Evolutionary conservation across 2,888 invertebrate genomes (phyloP).

Genomic region (Entomobrya proxima): DNA sequence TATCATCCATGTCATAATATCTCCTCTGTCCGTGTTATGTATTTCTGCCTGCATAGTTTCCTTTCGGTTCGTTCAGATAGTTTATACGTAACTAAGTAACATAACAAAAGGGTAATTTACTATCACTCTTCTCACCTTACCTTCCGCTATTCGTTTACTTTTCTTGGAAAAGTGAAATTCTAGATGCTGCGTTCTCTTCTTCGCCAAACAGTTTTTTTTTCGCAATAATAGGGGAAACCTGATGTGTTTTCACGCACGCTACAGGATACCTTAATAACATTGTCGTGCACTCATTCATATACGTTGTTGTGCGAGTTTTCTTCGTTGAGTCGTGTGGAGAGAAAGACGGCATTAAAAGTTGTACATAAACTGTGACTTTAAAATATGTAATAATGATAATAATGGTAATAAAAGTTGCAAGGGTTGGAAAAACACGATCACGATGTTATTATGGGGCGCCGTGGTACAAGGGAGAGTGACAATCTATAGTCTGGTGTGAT

Average conservation of each 20-base stretch:
- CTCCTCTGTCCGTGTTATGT: neutral
- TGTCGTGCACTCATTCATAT: neutral
- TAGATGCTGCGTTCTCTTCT: neutral
- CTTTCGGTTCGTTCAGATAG: too few species aligned
- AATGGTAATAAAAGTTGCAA: neutral
- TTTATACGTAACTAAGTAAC: neutral
- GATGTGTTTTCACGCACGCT: neutral
- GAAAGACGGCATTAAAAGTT: neutral
- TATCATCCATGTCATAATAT: neutral
- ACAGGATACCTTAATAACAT: conserved; percentile 4
- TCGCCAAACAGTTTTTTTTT: neutral
- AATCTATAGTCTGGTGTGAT: neutral
- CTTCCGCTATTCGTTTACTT: conserved; percentile 1
- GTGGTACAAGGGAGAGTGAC: neutral
- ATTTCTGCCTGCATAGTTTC: too few species aligned
- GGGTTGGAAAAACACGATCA: neutral
- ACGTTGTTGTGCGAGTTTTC: neutral
- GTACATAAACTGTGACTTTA: neutral
- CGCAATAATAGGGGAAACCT: neutral
- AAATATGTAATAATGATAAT: neutral
- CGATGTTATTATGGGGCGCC: too few species aligned
- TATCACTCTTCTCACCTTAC: conserved; percentile 8
- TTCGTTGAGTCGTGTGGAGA: neutral
- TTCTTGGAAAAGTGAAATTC: neutral
- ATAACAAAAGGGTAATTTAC: conserved; percentile 25